Evolutionary conservation across 2,888 invertebrate genomes (phyloP).

Genomic region (Ormyrus pomaceus): DNA sequence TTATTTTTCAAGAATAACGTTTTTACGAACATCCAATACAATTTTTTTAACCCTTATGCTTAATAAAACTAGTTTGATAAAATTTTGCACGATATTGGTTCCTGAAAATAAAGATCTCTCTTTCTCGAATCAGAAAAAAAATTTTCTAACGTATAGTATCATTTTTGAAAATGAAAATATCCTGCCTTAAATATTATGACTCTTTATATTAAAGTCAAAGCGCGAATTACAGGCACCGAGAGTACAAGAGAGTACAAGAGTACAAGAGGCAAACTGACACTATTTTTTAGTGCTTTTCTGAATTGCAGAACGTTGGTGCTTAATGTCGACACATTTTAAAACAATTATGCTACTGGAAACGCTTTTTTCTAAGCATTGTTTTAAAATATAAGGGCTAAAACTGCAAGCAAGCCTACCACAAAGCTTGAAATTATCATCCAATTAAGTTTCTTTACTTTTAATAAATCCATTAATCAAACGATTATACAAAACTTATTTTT

Average conservation of each 20-base stretch:
- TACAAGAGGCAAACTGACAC: slow-evolving; percentile 3
- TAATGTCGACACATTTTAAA: slow-evolving; percentile 11
- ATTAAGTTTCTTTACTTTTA: too few relatives aligned
- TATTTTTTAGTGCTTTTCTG: slow-evolving; percentile 5
- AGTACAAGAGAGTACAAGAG: slow-evolving; percentile 5
- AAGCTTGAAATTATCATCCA: background rate
- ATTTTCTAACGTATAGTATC: background rate
- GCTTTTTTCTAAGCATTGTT: slow-evolving; percentile 12
- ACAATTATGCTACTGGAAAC: slow-evolving; percentile 31
- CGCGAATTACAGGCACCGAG: slow-evolving; percentile 18
- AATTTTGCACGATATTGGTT: slow-evolving; percentile 26
- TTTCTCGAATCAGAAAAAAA: slow-evolving; percentile 11
- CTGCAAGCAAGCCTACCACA: slow-evolving; percentile 44
- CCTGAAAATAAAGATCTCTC: slow-evolving; percentile 36
- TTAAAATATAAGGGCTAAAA: slow-evolving; percentile 11
- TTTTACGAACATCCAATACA: slow-evolving; percentile 25
- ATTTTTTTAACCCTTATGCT: slow-evolving; percentile 9
- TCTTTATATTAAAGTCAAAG: too few relatives aligned
- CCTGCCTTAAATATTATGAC: too few relatives aligned
- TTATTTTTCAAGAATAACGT: slow-evolving; percentile 35
- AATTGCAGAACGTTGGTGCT: slow-evolving; percentile 22
- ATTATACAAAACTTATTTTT: too few relatives aligned
- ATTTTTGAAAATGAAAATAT: slow-evolving; percentile 5
- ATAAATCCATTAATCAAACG: too few relatives aligned
- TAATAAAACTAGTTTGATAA: slow-evolving; percentile 21